Evolutionary conservation across 2,888 invertebrate species (phyloP), one percentile per base, ranked within the genome.

Genomic region (Ommatoiulus sabulosus): DNA sequence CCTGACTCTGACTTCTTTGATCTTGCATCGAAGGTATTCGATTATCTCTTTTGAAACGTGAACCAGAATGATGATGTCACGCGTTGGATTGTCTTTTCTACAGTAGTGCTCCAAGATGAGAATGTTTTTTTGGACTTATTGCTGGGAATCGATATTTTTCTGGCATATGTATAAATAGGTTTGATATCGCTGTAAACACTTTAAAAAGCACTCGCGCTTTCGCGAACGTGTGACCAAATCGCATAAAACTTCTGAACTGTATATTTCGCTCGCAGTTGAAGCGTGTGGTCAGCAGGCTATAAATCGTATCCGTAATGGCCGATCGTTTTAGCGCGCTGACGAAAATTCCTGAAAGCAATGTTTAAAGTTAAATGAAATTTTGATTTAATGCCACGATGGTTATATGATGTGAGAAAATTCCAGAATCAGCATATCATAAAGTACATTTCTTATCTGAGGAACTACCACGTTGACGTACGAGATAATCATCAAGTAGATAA

Each of bases 401-500:
- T 17, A 17, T 48, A 57, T 57, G 57, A 57, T 57, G 57, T 57
- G 57, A 57, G 57, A 57, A 57, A 57, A 57, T 57, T 57, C 57
- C 57, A 8, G 57, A n/a, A 57, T 57, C 57, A 57, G 57, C 57
- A 57, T 57, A 57, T 17, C 57, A 3, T 1, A 3, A 57, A 57
- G n/a, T 3, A 57, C 57, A 57, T 57, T 52, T 52, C 15, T 15
- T n/a, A n/a, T 48, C 8, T 10, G 15, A 12, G 57, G 5, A 57
- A 57, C 57, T 57, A 5, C 57, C 57, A 57, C 15, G 3, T n/a
- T 17, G 57, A 57, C 10, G 57, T 57, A 17, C 57, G n/a, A n/a
- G 57, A 5, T 8, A 2, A 57, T 3, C 17, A 57, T 10, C n/a
- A n/a, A n/a, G n/a, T n/a, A n/a, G n/a, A n/a, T n/a, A n/a, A n/a